These are phyloP conservation scores for Artibeus lituratus DNA, from an alignment of 2,797 vertebrate species.

Conservation along the genomic window DNA sequence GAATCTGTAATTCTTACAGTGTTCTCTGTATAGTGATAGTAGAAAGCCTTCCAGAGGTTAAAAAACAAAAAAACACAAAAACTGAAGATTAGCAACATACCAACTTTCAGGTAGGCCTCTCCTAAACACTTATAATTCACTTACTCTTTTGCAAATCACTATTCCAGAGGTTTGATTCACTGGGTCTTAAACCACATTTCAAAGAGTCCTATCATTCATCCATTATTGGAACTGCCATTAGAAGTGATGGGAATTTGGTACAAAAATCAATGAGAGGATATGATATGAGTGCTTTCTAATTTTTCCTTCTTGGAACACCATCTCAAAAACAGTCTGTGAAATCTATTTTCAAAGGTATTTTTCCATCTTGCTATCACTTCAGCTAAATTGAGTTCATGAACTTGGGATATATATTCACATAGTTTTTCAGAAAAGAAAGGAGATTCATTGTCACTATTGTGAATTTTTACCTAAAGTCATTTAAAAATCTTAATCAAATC, in stretches of 20 bases:
- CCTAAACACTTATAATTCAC: slow-evolving; percentile 48
- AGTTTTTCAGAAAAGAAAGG: background rate
- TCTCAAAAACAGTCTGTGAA: slow-evolving; percentile 26
- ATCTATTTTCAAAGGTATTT: slow-evolving; percentile 23
- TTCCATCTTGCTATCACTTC: slow-evolving; percentile 44
- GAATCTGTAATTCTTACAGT: background rate
- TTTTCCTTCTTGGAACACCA: slow-evolving; percentile 51
- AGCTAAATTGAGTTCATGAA: slow-evolving; percentile 56
- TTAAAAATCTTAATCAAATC: slow-evolving; percentile 29
- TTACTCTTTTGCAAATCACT: slow-evolving; percentile 56
- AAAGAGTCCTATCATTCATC: slow-evolving; percentile 54
- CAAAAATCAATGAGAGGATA: slow-evolving; percentile 65
- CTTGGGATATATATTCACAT: background rate
- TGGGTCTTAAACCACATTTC: slow-evolving; percentile 65
- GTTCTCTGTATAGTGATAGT: background rate
- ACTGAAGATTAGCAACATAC: slow-evolving; percentile 33
- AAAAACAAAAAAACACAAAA: slow-evolving; percentile 44
- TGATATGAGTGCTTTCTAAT: slow-evolving; percentile 41
- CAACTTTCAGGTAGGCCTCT: slow-evolving; percentile 55
- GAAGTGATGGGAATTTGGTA: slow-evolving; percentile 59
- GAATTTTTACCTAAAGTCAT: slow-evolving; percentile 26
- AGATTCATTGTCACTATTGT: background rate
- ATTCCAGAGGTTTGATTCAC: slow-evolving; percentile 57
- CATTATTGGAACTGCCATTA: slow-evolving; percentile 63
- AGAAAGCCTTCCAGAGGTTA: background rate